Evolutionary conservation across 2,113 vertebrate genomes (phyloP).

Genomic region (Zosterops lateralis): DNA sequence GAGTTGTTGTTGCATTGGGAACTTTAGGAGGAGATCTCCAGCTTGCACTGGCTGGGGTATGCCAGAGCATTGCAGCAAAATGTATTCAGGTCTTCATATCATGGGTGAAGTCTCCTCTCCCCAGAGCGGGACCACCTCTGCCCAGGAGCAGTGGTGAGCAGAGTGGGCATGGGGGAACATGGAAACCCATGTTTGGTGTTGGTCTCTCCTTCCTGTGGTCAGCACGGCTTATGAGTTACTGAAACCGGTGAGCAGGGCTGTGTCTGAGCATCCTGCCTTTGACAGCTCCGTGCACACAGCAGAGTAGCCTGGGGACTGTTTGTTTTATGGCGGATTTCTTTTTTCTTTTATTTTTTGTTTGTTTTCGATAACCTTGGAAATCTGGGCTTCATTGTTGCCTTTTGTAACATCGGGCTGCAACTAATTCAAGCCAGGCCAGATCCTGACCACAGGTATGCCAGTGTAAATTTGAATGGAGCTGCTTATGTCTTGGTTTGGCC

Average conservation of each 20-base stretch:
- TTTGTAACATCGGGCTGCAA: conserved; percentile 27
- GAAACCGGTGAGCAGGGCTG: not conserved
- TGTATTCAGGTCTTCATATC: accelerated
- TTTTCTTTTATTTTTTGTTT: not conserved
- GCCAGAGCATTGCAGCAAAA: not conserved
- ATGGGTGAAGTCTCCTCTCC: not conserved
- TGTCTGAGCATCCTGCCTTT: not conserved
- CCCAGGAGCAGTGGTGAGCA: not conserved
- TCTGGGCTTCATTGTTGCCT: conserved; percentile 21
- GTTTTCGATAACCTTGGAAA: conserved; percentile 49
- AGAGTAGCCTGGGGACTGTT: not conserved
- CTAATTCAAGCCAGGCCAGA: conserved; percentile 65
- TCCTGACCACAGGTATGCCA: conserved; percentile 64
- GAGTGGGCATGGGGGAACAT: not conserved
- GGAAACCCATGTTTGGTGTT: accelerated
- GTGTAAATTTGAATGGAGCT: conserved; percentile 58
- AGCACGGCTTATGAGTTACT: not conserved
- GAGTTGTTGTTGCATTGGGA: not conserved
- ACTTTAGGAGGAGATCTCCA: not conserved
- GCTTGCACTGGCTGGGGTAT: accelerated
- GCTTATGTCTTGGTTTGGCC: conserved; percentile 57
- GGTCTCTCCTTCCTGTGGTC: not conserved
- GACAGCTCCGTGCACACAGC: not conserved
- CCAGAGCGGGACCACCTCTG: accelerated
- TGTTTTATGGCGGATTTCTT: not conserved